A percentile compares a stretch with the other conserved stretches of the same genome.
These are phyloP conservation scores for Toxostoma redivivum DNA, from an alignment of 2,113 vertebrate species.

Conservation along the genomic window DNA sequence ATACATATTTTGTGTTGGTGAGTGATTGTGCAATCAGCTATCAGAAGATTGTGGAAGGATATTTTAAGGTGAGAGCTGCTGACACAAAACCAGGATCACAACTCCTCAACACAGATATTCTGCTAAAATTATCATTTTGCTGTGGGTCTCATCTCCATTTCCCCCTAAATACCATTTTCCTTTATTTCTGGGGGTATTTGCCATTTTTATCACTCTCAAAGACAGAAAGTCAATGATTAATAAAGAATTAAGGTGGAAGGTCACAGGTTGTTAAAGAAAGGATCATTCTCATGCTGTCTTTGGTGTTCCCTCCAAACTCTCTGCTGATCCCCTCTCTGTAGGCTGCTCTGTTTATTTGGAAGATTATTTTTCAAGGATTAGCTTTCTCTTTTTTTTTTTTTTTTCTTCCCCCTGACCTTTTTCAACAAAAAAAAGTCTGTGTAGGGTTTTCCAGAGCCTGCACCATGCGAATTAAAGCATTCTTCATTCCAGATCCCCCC, in stretches of 20 bases:
- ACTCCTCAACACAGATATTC: not conserved
- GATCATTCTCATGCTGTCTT: not conserved
- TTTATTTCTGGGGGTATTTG: not conserved
- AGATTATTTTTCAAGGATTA: not conserved
- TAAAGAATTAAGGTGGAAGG: not conserved
- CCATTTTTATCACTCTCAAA: not conserved
- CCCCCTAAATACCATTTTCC: not conserved
- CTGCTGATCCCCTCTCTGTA: not conserved
- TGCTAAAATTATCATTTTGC: not conserved
- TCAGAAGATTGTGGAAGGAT: no score
- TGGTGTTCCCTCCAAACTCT: not conserved
- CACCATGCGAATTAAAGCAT: fast-evolving
- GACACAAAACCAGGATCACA: not conserved
- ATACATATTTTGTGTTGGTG: fast-evolving
- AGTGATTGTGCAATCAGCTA: no score
- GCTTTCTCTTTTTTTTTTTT: not conserved
- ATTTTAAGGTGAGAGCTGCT: not conserved
- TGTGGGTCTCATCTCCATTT: not conserved
- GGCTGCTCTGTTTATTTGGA: not conserved
- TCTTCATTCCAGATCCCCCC: not conserved
- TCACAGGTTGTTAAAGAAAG: not conserved
- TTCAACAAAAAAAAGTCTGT: not conserved
- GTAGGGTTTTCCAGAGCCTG: not conserved
- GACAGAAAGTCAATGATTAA: not conserved
- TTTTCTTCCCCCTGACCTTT: not conserved